Conservation (phyloP, 2,113 vertebrate species). For the Rissa tridactyla region DNA sequence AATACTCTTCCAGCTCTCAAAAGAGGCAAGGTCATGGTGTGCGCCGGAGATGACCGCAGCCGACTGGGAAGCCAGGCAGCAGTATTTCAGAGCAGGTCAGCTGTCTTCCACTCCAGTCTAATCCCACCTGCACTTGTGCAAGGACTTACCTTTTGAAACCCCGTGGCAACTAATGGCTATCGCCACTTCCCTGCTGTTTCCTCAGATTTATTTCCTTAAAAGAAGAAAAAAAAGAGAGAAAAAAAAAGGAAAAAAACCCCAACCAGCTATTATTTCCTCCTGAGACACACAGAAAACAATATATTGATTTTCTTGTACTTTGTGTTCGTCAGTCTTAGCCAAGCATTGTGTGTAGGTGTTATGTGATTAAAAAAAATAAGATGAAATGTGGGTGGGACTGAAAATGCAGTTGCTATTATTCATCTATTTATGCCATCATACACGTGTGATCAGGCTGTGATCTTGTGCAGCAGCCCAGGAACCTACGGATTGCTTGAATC, state of each 20-base stretch:
- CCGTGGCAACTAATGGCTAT: not conserved
- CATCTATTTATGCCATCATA: conserved; percentile 29
- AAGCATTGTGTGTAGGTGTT: conserved; percentile 2
- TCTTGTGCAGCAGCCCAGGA: conserved; percentile 9
- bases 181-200: not conserved
- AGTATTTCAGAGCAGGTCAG: not conserved
- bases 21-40: not conserved
- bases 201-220: not conserved
- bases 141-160: not conserved
- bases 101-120: not conserved
- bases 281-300: not conserved
- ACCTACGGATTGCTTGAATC: not conserved
- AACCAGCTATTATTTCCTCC: not conserved
- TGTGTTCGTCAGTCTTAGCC: not conserved
- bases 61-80: not conserved
- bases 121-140: not conserved
- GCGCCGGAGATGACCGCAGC: not conserved
- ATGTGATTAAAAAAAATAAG: not conserved
- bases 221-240: not conserved
- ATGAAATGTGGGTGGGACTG: conserved; percentile 41
- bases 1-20: not conserved
- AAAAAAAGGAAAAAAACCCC: rapidly evolving
- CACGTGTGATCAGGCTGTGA: conserved; percentile 8
- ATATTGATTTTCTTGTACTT: not conserved
- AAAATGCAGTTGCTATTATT: conserved; percentile 45